Evolutionary conservation across 2,797 vertebrate species (phyloP), one percentile per base, ranked within the genome.

Genomic region (Chaenodraco wilsoni): DNA sequence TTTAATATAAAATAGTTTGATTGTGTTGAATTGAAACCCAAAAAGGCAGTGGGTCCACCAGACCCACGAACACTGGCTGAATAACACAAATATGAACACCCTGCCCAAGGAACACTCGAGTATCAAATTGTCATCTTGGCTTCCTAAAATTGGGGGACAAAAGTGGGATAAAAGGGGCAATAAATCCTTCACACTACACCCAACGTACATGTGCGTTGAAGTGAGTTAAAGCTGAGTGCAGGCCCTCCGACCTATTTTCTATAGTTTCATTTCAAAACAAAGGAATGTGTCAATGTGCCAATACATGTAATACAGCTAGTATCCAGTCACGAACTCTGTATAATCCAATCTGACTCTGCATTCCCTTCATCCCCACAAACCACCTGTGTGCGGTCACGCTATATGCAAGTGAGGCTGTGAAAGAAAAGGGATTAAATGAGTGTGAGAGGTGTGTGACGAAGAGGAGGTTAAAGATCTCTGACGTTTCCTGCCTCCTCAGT

Each of bases 321-420:
- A 37, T 51, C 51, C 40, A 37, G 60, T 76, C 78, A 63, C 50
- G 69, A 65, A 40, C 33, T 43, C 37, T 48, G 46, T 21, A 33
- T 81, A 84, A 89, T 87, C 80, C 54, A 58, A 72, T 81, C 55
- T 65, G 77, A 86, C 19, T 72, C 41, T 65, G 16, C 13, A 12
- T 33, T 41, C 33, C 19, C 54, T 23, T 65, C 45, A 71, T 79
- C 77, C 76, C 41, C 46, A 52, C 50, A 48, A 77, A 66, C 65
- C 78, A 88, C 81, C 89, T 84, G 84, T 51, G 27, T 0, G 68
- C 46, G 4, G 65, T 69, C 74, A 60, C 48, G 21, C 71, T 21
- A 27, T 4, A 49, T 0, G 59, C 31, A n/a, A 69, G 67, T 41
- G 55, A 74, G 21, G 44, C 3, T 14, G 51, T 43, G 70, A 75